Conservation (phyloP, 2,888 invertebrate genomes). For the Ormyrus thymus region DNA sequence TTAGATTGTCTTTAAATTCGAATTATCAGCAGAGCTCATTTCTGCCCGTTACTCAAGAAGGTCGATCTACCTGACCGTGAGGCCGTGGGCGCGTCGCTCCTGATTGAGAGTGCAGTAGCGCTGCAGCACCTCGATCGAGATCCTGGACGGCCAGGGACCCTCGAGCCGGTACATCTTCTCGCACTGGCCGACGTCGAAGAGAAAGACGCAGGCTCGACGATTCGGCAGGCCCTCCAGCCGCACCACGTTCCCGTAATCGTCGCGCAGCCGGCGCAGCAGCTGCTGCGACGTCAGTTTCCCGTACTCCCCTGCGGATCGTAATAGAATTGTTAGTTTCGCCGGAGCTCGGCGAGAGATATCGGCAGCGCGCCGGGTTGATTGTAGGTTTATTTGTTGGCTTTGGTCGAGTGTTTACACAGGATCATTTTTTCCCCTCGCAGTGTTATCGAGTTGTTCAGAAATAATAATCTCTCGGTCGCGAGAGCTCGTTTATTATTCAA, state of each 20-base stretch:
- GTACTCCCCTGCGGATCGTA: constrained; percentile 62
- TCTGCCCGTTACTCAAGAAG: background rate
- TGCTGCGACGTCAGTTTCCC: constrained; percentile 51
- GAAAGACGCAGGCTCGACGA: constrained; percentile 61
- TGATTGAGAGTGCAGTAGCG: constrained; percentile 73
- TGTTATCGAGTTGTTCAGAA: background rate
- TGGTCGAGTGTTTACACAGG: too few species aligned
- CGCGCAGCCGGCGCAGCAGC: constrained; percentile 60
- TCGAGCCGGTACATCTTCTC: constrained; percentile 74
- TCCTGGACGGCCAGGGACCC: constrained; percentile 74
- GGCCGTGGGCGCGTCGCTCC: constrained; percentile 65
- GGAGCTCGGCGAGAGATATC: too few species aligned
- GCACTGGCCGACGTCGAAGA: constrained; percentile 64
- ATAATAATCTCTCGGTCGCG: background rate
- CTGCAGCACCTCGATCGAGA: constrained; percentile 70
- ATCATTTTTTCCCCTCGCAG: too few species aligned
- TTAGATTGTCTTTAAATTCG: too few species aligned
- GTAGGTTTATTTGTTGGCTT: too few species aligned
- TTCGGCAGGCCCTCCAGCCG: constrained; percentile 71
- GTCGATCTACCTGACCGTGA: constrained; percentile 63
- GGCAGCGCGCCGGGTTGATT: too few species aligned
- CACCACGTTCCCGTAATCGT: constrained; percentile 74
- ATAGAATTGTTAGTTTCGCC: background rate
- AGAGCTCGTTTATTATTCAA: background rate
- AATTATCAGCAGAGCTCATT: background rate